Evolutionary conservation across 2,888 invertebrate genomes (phyloP).

Genomic region (Brachyptera risi): DNA sequence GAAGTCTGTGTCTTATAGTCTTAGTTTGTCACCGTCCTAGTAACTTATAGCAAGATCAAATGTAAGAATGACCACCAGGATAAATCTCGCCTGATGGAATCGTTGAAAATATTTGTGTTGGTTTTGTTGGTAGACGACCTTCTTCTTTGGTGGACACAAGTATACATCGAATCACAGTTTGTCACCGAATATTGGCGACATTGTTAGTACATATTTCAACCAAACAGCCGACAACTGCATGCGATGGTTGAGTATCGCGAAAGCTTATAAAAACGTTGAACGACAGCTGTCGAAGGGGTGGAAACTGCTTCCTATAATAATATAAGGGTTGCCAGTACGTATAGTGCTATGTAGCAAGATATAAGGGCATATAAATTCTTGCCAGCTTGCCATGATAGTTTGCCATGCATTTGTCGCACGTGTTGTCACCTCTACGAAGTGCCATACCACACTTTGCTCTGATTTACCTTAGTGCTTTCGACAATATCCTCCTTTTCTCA

Average conservation of each 20-base stretch:
- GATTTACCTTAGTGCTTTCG: not conserved
- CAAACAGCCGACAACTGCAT: not conserved
- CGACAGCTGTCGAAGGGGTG: slow-evolving; percentile 11
- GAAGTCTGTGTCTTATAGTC: too few species aligned
- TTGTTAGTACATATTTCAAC: not conserved
- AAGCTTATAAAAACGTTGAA: slow-evolving; percentile 7
- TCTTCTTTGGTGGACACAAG: too few species aligned
- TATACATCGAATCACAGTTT: too few species aligned
- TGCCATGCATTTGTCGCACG: not conserved
- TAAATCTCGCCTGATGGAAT: too few species aligned
- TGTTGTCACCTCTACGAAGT: not conserved
- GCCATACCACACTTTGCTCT: not conserved
- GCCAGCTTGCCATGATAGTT: not conserved
- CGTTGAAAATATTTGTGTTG: too few species aligned
- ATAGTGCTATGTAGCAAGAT: not conserved
- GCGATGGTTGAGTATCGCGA: slow-evolving; percentile 4
- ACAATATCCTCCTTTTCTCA: not conserved
- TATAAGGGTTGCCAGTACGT: slow-evolving; percentile 12
- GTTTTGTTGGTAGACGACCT: too few species aligned
- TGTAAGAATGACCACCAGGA: too few species aligned
- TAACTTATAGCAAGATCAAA: too few species aligned
- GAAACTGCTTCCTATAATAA: not conserved
- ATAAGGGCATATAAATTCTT: slow-evolving; percentile 11
- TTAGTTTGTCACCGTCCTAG: too few species aligned
- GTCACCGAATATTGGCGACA: too few species aligned